Evolutionary conservation across 2,113 vertebrate genomes (phyloP).

Genomic region (Polyodon spathula): DNA sequence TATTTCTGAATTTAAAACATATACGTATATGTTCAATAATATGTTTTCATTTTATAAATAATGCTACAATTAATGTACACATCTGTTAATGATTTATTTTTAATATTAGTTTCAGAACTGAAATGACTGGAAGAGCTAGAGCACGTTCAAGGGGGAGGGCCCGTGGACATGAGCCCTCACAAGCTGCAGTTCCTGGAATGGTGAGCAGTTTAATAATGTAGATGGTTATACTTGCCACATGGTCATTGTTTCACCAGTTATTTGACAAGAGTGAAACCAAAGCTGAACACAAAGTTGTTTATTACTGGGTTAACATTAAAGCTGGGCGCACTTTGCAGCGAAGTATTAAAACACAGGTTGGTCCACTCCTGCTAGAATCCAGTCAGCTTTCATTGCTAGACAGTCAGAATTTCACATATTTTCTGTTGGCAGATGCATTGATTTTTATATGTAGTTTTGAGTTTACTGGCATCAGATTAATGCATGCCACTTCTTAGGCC

Average conservation of each 20-base stretch:
- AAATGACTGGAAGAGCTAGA: slow-evolving; percentile 75
- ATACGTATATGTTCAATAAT: not conserved
- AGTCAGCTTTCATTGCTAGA: no score
- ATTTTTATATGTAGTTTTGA: no score
- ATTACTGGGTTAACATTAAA: no score
- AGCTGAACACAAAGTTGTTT: no score
- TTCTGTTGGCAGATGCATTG: no score
- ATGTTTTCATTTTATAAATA: not conserved
- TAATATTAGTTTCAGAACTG: not conserved
- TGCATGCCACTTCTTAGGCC: not conserved
- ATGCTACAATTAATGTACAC: not conserved
- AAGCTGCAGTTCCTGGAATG: slow-evolving; percentile 28
- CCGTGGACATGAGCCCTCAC: slow-evolving; percentile 46
- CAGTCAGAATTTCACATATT: no score
- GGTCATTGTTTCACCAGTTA: not conserved
- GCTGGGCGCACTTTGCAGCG: no score
- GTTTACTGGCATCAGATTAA: no score
- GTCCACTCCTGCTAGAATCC: no score
- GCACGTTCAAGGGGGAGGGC: slow-evolving; percentile 67
- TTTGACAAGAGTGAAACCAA: not conserved
- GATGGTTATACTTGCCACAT: not conserved
- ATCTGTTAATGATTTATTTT: not conserved
- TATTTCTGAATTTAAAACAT: no score
- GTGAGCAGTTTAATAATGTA: slow-evolving; percentile 41
- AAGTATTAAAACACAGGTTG: no score